Evolutionary conservation across 2,888 invertebrate species (phyloP), one percentile per base, ranked within the genome.

Genomic region (Pyrrhia umbra): DNA sequence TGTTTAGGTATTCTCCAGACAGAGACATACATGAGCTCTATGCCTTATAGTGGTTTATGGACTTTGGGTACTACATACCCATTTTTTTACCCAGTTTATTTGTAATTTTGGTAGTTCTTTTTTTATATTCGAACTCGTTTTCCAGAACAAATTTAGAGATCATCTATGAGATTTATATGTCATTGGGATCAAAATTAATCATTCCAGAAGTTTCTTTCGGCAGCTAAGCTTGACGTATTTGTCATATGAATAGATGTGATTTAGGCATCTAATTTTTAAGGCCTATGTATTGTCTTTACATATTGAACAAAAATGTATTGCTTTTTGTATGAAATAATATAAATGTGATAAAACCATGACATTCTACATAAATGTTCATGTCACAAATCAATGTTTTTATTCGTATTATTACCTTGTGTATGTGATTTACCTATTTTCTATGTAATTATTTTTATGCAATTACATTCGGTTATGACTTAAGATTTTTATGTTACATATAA

Each of bases 321-420:
- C 57, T 68, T 78, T 67, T 27, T 62, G 62, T 69, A 46, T 67
- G 45, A 47, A 46, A 49, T 23, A 34, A n/a, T n/a, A n/a, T n/a
- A 59, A 70, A 78, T 82, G 83, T 86, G 79, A 81, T 84, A 79
- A 55, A 37, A 57, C 75, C 85, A 84, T 85, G 85, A 85, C 85
- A 82, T 75, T 78, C 49, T 65, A 71, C 25, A 56, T 66, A 69
- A 64, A 69, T 75, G 66, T 69, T 75, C 77, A 68, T 75, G 82
- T 82, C 84, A 81, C 84, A 82, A 83, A 78, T 68, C 57, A 50
- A 42, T 76, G 64, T 75, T 69, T 77, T 61, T 57, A 65, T 75
- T 68, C 15, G 71, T 64, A 71, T 61, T 71, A 68, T 62, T 73
- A 77, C 76, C 71, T 69, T 73, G 49, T 74, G 75, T 71, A 73